Evolutionary conservation across 2,888 invertebrate species (phyloP).

Genomic region (Agrochola macilenta): DNA sequence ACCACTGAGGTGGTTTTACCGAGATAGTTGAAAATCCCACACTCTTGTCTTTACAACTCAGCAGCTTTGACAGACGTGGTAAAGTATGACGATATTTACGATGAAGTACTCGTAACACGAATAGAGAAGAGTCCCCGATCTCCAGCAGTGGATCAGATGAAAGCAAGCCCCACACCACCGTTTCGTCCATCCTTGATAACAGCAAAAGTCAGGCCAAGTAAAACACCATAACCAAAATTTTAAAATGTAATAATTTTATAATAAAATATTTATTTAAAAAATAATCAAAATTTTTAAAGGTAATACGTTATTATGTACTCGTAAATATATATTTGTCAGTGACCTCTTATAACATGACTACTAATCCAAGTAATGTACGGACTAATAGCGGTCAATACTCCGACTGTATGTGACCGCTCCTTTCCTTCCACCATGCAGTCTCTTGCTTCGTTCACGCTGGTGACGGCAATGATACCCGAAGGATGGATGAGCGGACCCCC

Average conservation of each 20-base stretch:
- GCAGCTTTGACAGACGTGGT: no score
- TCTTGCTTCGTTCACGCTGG: constrained; percentile 17
- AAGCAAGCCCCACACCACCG: no score
- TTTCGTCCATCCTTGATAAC: no score
- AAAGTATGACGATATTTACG: no score
- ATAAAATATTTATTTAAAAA: constrained; percentile 4
- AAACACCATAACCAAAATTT: not conserved
- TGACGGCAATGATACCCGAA: constrained; percentile 29
- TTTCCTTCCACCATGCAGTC: constrained; percentile 19
- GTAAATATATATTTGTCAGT: constrained; percentile 3
- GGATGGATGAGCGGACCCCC: constrained; percentile 24
- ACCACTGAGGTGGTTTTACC: no score
- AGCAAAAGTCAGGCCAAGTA: no score
- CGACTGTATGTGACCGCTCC: constrained; percentile 6
- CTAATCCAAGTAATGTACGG: constrained; percentile 35
- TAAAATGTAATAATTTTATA: not conserved
- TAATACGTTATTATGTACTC: no score
- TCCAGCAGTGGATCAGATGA: no score
- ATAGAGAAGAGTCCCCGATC: no score
- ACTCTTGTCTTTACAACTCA: no score
- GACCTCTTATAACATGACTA: constrained; percentile 10
- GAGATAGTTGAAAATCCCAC: no score
- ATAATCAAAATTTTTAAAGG: not conserved
- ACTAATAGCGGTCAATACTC: constrained; percentile 26
- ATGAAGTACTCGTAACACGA: no score